Base-by-base conservation (phyloP, 2,888 invertebrate species). In the Crematogaster levior region DNA sequence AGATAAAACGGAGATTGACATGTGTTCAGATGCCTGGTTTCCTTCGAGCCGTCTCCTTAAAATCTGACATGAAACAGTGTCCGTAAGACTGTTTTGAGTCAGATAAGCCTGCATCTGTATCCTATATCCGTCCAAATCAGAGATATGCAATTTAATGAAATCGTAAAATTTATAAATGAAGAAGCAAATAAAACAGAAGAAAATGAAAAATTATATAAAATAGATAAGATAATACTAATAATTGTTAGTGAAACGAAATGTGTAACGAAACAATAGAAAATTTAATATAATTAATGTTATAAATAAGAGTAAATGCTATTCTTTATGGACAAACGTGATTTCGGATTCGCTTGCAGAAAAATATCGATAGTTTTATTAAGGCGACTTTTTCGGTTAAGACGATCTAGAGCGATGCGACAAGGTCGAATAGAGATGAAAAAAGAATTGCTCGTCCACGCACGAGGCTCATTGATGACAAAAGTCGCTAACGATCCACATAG, bases 1-100 rank as follows among this genome's bases (percentile, higher is more conserved):
- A 65, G 56, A 81, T 58, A 15, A 68, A n/a, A 56, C 37, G 51
- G 34, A 53, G 65, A 82, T 82, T 75, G 63, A 72, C 70, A 74
- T n/a, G 77, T 61, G 61, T 27, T 82, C 66, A 34, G 60, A 66
- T 75, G 77, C 65, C 84, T 88, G 87, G 60, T 82, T 84, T 73
- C 73, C 81, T 58, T 84, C 81, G 80, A 46, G 72, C 74, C 15
- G 60, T 48, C 72, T 82, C 58, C 72, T 84, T 73, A 81, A 82
- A 80, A 72, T 37, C 27, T 83, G 66, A 84, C 81, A 68, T 10
- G 3, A 68, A 80, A 30, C 82, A 83, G 84, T 15, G 21, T 10
- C 60, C 3, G 24, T 15, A 21, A 65, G 24, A 63, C 21, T 66
- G 30, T 53, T 27, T 27, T 27, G 24, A n/a, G 40, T 43, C 60